phyloP scores from a whole-genome alignment of 2,113 vertebrate species.

The Tetraodon nigroviridis region DNA sequence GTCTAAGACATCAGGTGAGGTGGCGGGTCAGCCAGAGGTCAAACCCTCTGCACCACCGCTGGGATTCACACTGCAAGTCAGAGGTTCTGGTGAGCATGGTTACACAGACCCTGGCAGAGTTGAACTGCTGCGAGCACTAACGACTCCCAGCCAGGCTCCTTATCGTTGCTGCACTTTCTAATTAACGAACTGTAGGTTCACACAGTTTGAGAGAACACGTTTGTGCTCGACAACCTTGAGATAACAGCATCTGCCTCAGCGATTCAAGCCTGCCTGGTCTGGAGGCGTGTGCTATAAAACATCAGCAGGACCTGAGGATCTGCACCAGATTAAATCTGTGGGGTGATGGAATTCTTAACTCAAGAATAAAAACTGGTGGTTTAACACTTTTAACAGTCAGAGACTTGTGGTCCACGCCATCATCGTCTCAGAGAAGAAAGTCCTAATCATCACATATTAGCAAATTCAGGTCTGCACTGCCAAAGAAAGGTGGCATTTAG shows the following conservation, averaged over 20 bases:
- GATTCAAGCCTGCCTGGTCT: not conserved
- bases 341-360: too few species aligned
- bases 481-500: too few species aligned
- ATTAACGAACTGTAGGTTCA: not conserved
- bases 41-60: constrained; percentile 8
- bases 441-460: too few species aligned
- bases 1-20: constrained; percentile 26
- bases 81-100: constrained; percentile 18
- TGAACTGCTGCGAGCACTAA: constrained; percentile 2
- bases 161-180: constrained; percentile 4
- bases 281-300: not conserved
- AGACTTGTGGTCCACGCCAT: too few species aligned
- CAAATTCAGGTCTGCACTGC: too few species aligned
- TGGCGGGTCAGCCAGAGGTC: constrained; percentile 17
- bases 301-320: not conserved
- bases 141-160: constrained; percentile 10
- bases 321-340: not conserved
- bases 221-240: not conserved
- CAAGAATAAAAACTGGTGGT: too few species aligned
- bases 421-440: too few species aligned
- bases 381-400: too few species aligned
- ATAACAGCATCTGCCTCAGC: not conserved
- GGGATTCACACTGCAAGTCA: constrained; percentile 18
- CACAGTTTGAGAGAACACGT: not conserved
- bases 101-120: constrained; percentile 11